Base-by-base conservation (phyloP, 2,797 vertebrate genomes). In the Urophycis tenuis region DNA sequence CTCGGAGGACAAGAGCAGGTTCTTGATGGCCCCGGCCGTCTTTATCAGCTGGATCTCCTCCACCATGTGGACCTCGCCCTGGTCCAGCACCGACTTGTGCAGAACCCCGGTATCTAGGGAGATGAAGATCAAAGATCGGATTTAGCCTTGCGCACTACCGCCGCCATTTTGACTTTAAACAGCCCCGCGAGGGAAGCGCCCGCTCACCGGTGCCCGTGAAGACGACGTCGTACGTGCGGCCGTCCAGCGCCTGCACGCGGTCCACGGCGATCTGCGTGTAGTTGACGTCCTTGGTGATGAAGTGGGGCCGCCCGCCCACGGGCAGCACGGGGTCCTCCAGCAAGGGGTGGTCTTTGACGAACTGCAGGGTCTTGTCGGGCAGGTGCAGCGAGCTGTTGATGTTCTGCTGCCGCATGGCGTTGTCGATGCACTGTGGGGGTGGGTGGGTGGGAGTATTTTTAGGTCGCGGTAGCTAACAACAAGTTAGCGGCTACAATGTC, bases 241-340 rank as follows among this genome's bases (percentile, higher is more conserved):
- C 91, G 32, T 97, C 96, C 5, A 99, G 94, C 0, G 94, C 95
- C 72, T 73, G 88, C 25, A 97, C 94, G 84, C 94, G 91, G 84
- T 98, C 96, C 75, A 99, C 97, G 0, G 94, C 96, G 0, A 99
- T 96, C 92, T 98, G 97, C 0, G 96, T 99, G 80, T 98, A 99
- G 82, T 95, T 98, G 83, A 96, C 93, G 15, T 96, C 93, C 72
- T 92, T 95, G 84, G 94, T 95, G 79, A 98, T 91, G 72, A 99
- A 92, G 64, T 89, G 93, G 32, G 97, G 97, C 78, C 93, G 91
- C 79, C 93, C 94, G 83, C 95, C 95, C 15, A 95, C 85, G 0
- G 97, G 96, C 74, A 93, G 91, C 79, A 98, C 93, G 0, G 96
- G 95, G 80, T 98, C 95, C 75, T 97, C 97, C 94, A 99, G 94